Conservation (phyloP, 1,140 invertebrate genomes). For the Rhagoletis zephyria region DNA sequence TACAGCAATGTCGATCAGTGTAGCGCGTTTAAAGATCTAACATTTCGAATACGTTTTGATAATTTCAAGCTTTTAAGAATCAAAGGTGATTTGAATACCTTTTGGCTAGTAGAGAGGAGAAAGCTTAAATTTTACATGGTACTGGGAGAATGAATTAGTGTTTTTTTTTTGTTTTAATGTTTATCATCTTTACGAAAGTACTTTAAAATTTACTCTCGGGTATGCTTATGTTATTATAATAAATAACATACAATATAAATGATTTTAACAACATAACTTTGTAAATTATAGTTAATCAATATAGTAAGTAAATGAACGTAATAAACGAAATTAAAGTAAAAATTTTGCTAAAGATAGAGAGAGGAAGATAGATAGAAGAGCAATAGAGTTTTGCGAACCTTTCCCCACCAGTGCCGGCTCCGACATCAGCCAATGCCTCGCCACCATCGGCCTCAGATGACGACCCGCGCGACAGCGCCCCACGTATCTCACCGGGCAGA, state of each 20-base stretch:
- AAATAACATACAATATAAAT: background rate
- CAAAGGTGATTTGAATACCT: no score
- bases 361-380: constrained; percentile 57
- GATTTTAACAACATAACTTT: background rate
- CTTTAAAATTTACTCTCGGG: background rate
- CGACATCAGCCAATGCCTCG: constrained; percentile 83
- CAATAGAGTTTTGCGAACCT: constrained; percentile 77
- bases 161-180: background rate
- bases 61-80: no score
- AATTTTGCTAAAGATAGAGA: constrained; percentile 41
- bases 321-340: constrained; percentile 57
- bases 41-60: no score
- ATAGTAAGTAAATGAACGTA: background rate
- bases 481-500: constrained; percentile 86
- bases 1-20: no score
- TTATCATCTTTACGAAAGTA: constrained; percentile 42
- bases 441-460: constrained; percentile 91
- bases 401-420: constrained; percentile 77
- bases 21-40: no score
- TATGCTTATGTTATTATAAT: background rate
- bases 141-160: background rate
- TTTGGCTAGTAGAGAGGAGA: no score
- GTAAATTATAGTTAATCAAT: background rate
- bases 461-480: constrained; percentile 84
- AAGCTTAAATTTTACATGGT: no score